Evolutionary conservation across 2,113 vertebrate species (phyloP).

Genomic region (Gadus macrocephalus): DNA sequence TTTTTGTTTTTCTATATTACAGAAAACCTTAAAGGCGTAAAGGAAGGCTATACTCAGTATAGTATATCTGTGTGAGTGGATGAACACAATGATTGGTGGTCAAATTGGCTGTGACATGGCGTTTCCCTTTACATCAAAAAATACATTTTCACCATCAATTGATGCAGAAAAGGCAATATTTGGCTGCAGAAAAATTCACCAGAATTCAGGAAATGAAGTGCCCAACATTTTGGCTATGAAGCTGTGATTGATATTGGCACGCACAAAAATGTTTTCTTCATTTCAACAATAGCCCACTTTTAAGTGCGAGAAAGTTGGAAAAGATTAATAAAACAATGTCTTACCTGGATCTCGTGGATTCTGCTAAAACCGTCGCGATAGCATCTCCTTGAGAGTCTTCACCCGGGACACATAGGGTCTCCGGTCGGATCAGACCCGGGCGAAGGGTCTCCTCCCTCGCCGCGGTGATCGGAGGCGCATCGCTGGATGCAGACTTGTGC

Average conservation of each 20-base stretch:
- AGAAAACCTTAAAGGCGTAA: too few relatives aligned
- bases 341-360: conserved; percentile 92
- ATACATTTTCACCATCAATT: background rate
- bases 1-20: too few relatives aligned
- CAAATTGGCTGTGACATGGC: too few relatives aligned
- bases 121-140: too few relatives aligned
- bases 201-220: background rate
- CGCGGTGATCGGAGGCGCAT: background rate
- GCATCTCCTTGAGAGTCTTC: conserved; percentile 83
- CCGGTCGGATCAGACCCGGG: background rate
- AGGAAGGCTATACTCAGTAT: too few relatives aligned
- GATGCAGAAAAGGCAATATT: background rate
- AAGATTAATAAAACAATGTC: background rate
- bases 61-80: too few relatives aligned
- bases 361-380: conserved; percentile 84
- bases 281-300: background rate
- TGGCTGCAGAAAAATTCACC: background rate
- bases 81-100: too few relatives aligned
- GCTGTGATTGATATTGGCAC: too few relatives aligned
- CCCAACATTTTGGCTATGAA: too few relatives aligned
- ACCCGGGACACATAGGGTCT: conserved; percentile 11
- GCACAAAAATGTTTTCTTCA: background rate
- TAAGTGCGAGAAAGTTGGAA: background rate
- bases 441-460: background rate
- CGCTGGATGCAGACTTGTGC: background rate